phyloP scores from a whole-genome alignment of 2,888 invertebrate species.

The Pseudanteris insignis region DNA sequence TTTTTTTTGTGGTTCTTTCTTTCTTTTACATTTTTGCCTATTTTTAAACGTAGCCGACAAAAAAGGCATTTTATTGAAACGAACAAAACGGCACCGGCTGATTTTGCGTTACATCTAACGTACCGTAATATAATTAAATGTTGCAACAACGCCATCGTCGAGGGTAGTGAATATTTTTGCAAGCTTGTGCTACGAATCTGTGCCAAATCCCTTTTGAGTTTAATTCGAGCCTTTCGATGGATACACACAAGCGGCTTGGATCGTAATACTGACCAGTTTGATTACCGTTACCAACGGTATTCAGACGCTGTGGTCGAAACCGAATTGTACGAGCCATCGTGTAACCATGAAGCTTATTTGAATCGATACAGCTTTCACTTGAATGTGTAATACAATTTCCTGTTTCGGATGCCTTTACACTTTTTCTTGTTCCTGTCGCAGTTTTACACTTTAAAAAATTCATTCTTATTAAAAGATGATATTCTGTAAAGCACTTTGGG shows the following conservation, averaged over 20 bases:
- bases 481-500: too few species aligned
- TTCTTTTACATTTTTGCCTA: too few species aligned
- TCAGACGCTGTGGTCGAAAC: slow-evolving; percentile 47
- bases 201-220: slow-evolving; percentile 48
- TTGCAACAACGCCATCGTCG: slow-evolving; percentile 18
- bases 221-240: slow-evolving; percentile 45
- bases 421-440: too few species aligned
- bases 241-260: slow-evolving; percentile 49
- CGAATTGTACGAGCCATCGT: slow-evolving; percentile 31
- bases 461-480: too few species aligned
- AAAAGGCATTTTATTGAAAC: too few species aligned
- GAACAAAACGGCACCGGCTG: too few species aligned
- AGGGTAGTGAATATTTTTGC: slow-evolving; percentile 33
- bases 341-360: slow-evolving; percentile 36
- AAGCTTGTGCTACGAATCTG: slow-evolving; percentile 48
- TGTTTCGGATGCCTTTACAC: not conserved
- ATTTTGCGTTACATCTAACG: too few species aligned
- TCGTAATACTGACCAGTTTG: slow-evolving; percentile 48
- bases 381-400: slow-evolving; percentile 20
- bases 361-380: slow-evolving; percentile 40
- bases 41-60: too few species aligned
- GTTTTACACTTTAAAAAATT: too few species aligned
- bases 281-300: slow-evolving; percentile 43
- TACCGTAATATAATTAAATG: slow-evolving; percentile 31
- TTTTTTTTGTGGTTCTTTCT: too few species aligned